Percentiles rank a stretch among this genome's conserved stretches.
phyloP scores from a whole-genome alignment of 2,113 vertebrate genomes.

The Blennius ocellaris region DNA sequence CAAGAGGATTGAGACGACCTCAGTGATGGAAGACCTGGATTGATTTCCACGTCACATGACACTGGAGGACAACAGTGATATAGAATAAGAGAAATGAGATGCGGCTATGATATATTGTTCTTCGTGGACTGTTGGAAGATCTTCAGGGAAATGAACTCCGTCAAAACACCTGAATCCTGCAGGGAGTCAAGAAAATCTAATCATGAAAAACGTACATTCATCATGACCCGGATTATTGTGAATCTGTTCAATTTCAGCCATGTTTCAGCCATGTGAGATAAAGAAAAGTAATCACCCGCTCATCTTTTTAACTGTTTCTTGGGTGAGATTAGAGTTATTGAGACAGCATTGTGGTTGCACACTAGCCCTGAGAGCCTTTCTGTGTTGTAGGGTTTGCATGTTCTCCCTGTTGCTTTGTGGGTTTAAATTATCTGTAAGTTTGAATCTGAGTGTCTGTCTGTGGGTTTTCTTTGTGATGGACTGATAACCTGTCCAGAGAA shows the following conservation, averaged over 20 bases:
- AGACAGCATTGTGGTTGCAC: no score
- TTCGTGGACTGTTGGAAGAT: slow-evolving; percentile 22
- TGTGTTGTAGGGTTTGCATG: no score
- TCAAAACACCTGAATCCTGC: slow-evolving; percentile 20
- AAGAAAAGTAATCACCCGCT: neutral
- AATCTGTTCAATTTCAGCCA: slow-evolving; percentile 10
- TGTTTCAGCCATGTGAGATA: neutral
- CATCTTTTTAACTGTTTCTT: no score
- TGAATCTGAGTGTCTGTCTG: no score
- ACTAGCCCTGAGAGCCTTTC: no score
- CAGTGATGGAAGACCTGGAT: slow-evolving; percentile 47
- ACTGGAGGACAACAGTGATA: slow-evolving; percentile 35
- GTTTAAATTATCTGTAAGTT: no score
- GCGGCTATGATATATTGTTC: slow-evolving; percentile 28
- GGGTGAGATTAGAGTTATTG: no score
- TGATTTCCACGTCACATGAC: slow-evolving; percentile 55
- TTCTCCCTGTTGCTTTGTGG: no score
- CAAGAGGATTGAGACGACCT: slow-evolving; percentile 17
- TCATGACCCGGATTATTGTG: slow-evolving; percentile 3
- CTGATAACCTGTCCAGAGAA: no score
- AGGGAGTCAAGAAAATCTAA: slow-evolving; percentile 7
- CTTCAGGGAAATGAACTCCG: slow-evolving; percentile 35
- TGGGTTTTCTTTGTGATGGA: no score
- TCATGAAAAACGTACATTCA: slow-evolving; percentile 15
- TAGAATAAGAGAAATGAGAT: slow-evolving; percentile 48